These are phyloP conservation scores for Idaea straminata DNA, from an alignment of 2,888 invertebrate genomes.

Conservation along the genomic window DNA sequence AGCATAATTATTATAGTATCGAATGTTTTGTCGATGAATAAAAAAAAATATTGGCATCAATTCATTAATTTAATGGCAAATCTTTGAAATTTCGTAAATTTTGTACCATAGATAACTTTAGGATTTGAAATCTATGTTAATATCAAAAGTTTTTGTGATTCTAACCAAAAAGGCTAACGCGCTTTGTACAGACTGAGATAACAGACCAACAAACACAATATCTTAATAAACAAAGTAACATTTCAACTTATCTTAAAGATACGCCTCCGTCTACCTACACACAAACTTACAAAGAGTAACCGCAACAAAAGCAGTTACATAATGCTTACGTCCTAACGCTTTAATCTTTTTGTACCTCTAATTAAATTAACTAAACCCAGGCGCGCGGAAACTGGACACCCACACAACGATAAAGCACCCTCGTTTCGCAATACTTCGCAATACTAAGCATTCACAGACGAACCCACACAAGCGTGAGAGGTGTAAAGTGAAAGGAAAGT, in stretches of 20 bases:
- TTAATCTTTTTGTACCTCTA: constrained; percentile 80
- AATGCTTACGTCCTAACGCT: constrained; percentile 70
- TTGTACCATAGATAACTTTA: too few relatives aligned
- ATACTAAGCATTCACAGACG: constrained; percentile 36
- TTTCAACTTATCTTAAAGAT: not conserved
- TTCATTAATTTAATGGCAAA: too few relatives aligned
- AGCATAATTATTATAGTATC: too few relatives aligned
- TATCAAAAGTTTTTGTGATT: not conserved
- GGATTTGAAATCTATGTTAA: too few relatives aligned
- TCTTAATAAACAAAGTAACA: constrained; percentile 5
- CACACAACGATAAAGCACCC: constrained; percentile 48
- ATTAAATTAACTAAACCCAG: constrained; percentile 80
- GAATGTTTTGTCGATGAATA: too few relatives aligned
- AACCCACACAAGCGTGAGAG: constrained; percentile 36
- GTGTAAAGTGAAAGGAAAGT: constrained; percentile 42
- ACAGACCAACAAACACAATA: constrained; percentile 7
- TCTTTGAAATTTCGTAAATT: too few relatives aligned
- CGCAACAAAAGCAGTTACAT: constrained; percentile 69
- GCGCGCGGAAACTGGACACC: constrained; percentile 77
- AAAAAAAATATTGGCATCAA: too few relatives aligned
- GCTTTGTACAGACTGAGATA: not conserved
- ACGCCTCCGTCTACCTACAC: constrained; percentile 10
- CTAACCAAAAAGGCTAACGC: not conserved
- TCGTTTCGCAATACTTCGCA: constrained; percentile 16
- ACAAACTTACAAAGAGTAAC: constrained; percentile 41